A percentile compares a stretch with the other conserved stretches of the same genome.
Conservation (phyloP, 2,113 vertebrate genomes). For the Picathartes gymnocephalus region DNA sequence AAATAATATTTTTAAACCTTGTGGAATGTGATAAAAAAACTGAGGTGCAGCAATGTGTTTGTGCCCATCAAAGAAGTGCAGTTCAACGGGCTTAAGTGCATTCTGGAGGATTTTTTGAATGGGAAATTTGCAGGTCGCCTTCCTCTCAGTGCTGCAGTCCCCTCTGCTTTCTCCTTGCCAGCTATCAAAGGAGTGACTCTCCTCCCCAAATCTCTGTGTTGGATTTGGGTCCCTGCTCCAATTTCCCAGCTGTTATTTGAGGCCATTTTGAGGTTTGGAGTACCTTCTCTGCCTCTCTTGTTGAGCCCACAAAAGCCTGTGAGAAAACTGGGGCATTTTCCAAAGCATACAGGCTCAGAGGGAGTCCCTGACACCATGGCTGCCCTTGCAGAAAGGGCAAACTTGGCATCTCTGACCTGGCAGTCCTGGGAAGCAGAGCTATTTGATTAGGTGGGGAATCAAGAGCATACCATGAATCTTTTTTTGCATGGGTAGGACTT, state of each 20-base stretch:
- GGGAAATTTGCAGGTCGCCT: background rate
- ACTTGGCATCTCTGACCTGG: background rate
- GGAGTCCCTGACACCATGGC: background rate
- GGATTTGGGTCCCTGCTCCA: background rate
- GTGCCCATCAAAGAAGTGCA: background rate
- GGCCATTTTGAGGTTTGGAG: background rate
- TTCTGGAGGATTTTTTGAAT: background rate
- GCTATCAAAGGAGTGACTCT: background rate
- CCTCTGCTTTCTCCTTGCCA: background rate
- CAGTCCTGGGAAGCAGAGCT: background rate
- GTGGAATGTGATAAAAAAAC: background rate
- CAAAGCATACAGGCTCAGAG: background rate
- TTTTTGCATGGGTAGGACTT: background rate
- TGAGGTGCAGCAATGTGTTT: background rate
- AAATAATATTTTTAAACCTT: background rate
- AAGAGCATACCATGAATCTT: background rate
- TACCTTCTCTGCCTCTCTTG: background rate
- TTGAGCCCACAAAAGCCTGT: background rate
- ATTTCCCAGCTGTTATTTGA: background rate
- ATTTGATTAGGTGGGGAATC: background rate
- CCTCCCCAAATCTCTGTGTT: background rate
- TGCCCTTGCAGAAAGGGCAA: background rate
- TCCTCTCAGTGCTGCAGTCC: background rate
- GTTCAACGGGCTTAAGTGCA: background rate
- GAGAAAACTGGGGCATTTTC: background rate